These are phyloP conservation scores for Triplophysa bombifrons DNA, from an alignment of 2,797 vertebrate species.

Conservation along the genomic window DNA sequence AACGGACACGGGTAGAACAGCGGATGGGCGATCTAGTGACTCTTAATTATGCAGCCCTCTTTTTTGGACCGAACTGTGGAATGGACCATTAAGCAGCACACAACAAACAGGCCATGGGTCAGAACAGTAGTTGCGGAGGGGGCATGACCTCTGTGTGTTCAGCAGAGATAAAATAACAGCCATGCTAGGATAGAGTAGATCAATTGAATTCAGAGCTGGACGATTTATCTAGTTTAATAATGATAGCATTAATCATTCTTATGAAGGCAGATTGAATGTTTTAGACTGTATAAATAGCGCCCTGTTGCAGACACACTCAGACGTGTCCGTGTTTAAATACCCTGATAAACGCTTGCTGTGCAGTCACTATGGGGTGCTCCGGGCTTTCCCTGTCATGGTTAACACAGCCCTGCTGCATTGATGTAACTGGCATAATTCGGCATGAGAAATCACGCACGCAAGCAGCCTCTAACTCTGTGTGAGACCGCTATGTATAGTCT, in stretches of 20 bases:
- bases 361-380: constrained; percentile 5
- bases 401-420: constrained; percentile 18
- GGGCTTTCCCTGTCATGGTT: constrained; percentile 23
- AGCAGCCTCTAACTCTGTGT: constrained; percentile 2
- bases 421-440: constrained; percentile 37
- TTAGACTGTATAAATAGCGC: neutral
- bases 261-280: neutral
- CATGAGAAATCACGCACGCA: constrained; percentile 27
- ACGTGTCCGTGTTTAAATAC: neutral
- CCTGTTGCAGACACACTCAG: neutral
- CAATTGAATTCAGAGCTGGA: constrained; percentile 12
- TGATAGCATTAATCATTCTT: constrained; percentile 3
- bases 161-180: constrained; percentile 37
- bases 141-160: constrained; percentile 36
- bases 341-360: neutral
- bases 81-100: constrained; percentile 45
- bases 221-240: neutral
- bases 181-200: constrained; percentile 33
- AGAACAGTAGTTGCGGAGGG: constrained; percentile 40
- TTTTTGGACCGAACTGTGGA: constrained; percentile 58
- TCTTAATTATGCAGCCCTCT: constrained; percentile 79
- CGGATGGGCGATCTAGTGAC: constrained; percentile 62
- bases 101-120: constrained; percentile 47
- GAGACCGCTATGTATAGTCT: neutral
- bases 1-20: constrained; percentile 66